Conservation (phyloP, 2,113 vertebrate genomes). For the Prinia subflava region DNA sequence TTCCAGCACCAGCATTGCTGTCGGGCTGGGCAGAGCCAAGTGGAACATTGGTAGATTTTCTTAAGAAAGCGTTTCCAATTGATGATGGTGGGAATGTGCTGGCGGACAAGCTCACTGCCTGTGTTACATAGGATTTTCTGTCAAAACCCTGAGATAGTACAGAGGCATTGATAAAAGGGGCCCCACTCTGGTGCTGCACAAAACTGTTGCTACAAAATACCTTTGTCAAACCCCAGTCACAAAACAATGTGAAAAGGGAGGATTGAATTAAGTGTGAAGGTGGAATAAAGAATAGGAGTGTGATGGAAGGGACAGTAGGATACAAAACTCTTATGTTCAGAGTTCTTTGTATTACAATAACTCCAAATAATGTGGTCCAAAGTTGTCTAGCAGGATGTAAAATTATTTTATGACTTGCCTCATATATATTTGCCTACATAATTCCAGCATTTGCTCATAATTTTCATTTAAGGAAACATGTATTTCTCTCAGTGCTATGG, state of each 20-base stretch:
- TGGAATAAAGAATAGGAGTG: background rate
- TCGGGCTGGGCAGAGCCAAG: background rate
- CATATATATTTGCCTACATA: background rate
- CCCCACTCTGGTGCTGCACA: background rate
- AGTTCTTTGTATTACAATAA: background rate
- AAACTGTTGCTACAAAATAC: background rate
- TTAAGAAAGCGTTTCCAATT: constrained; percentile 49
- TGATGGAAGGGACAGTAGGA: background rate
- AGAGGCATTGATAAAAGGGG: constrained; percentile 22
- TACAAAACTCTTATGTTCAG: background rate
- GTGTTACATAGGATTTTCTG: constrained; percentile 52
- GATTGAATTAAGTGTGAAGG: background rate
- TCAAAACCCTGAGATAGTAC: constrained; percentile 8
- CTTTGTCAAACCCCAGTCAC: background rate
- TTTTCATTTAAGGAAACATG: background rate
- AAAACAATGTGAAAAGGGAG: background rate
- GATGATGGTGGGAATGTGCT: constrained; percentile 51
- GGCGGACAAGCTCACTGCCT: background rate
- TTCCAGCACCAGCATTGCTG: background rate
- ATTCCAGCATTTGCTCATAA: background rate
- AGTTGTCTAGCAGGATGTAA: background rate
- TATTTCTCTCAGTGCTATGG: background rate
- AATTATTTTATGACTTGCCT: background rate
- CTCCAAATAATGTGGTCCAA: background rate
- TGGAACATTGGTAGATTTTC: constrained; percentile 42